Evolutionary conservation across 1,140 invertebrate genomes (phyloP).

Genomic region (Lepidotrigona ventralis): DNA sequence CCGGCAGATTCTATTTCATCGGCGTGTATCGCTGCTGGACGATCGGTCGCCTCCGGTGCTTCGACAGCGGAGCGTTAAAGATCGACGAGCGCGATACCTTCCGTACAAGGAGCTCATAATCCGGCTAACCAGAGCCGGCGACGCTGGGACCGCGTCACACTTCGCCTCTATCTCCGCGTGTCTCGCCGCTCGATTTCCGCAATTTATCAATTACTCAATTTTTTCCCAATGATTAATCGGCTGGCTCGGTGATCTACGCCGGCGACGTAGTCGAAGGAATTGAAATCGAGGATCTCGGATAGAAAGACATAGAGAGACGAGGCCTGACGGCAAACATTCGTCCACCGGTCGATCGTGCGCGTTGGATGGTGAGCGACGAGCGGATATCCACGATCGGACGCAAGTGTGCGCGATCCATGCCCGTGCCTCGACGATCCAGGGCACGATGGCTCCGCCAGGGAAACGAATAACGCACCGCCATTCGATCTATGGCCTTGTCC

Average conservation of each 20-base stretch:
- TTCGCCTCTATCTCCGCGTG: conserved; percentile 30
- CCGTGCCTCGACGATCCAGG: conserved; percentile 26
- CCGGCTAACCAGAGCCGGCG: not conserved
- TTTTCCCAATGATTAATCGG: conserved; percentile 54
- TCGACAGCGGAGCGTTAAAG: conserved; percentile 38
- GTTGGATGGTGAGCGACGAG: conserved; percentile 24
- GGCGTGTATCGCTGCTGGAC: conserved; percentile 7
- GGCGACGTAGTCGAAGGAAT: not conserved
- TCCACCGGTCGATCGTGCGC: not conserved
- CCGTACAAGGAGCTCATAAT: conserved; percentile 40
- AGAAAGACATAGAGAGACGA: conserved; percentile 1
- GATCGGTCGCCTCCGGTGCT: conserved; percentile 33
- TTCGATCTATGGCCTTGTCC: conserved; percentile 56
- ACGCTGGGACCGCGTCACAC: not conserved
- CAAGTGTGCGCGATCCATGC: conserved; percentile 39
- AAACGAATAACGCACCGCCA: conserved; percentile 50
- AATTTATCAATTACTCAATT: conserved; percentile 60
- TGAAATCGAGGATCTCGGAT: not conserved
- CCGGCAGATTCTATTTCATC: conserved; percentile 50
- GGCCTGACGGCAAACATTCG: conserved; percentile 18
- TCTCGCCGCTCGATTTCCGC: conserved; percentile 49
- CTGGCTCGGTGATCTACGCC: conserved; percentile 1
- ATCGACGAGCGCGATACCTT: conserved; percentile 48
- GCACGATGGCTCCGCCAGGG: conserved; percentile 23
- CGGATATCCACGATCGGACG: conserved; percentile 28